Evolutionary conservation across 1,140 invertebrate species (phyloP).

Genomic region (Frieseomelitta varia): DNA sequence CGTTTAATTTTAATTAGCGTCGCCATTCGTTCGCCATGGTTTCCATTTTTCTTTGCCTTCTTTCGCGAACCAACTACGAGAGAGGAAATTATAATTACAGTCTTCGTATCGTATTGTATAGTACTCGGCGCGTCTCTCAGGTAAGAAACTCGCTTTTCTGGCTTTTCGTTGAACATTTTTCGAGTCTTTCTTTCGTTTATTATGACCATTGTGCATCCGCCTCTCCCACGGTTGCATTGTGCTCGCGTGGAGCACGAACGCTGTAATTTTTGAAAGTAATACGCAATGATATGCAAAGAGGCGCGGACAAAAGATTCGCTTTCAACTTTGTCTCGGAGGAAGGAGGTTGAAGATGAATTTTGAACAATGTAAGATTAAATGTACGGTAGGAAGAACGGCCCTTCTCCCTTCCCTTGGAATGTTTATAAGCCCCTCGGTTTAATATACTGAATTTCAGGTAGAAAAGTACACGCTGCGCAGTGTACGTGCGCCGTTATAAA

Average conservation of each 20-base stretch:
- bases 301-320: constrained; percentile 2
- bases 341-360: constrained; percentile 8
- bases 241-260: background rate
- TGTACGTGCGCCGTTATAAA: background rate
- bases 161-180: background rate
- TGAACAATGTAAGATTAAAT: background rate
- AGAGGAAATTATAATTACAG: background rate
- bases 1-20: constrained; percentile 10
- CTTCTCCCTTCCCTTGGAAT: background rate
- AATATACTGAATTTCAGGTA: background rate
- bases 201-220: background rate
- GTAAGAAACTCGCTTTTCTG: background rate
- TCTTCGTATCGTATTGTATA: background rate
- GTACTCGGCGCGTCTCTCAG: background rate
- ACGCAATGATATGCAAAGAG: constrained; percentile 2
- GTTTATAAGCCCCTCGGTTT: background rate
- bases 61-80: background rate
- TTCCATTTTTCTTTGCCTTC: background rate
- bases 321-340: background rate
- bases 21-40: background rate
- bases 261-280: background rate
- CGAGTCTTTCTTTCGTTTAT: too few species aligned
- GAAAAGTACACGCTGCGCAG: too few species aligned
- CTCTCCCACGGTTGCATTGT: background rate
- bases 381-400: background rate